A percentile compares a stretch with the other conserved stretches of the same genome.
phyloP scores from a whole-genome alignment of 2,888 invertebrate species.

The Ichneumon xanthorius region DNA sequence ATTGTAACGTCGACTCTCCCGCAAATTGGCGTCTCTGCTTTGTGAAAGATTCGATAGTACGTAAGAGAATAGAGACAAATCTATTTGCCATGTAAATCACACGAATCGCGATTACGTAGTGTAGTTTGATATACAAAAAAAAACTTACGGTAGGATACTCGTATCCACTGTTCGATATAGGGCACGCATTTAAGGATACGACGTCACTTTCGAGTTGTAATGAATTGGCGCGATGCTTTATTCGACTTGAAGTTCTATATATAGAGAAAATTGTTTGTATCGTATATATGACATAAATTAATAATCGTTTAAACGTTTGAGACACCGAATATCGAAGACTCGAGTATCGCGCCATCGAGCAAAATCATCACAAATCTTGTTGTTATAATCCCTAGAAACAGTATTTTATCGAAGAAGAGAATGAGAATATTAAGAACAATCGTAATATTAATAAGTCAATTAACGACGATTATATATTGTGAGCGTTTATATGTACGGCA shows the following conservation, averaged over 20 bases:
- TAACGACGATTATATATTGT: slow-evolving; percentile 47
- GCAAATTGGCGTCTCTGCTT: not conserved
- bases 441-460: slow-evolving; percentile 38
- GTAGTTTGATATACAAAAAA: slow-evolving; percentile 53
- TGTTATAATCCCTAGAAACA: slow-evolving; percentile 63
- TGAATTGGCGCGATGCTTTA: not conserved
- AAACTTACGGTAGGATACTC: slow-evolving; percentile 18
- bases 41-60: not conserved
- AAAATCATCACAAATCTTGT: slow-evolving; percentile 57
- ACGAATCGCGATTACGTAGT: slow-evolving; percentile 30
- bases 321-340: slow-evolving; percentile 32
- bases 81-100: slow-evolving; percentile 29
- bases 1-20: not conserved
- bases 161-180: slow-evolving; percentile 55
- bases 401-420: slow-evolving; percentile 57
- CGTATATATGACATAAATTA: slow-evolving; percentile 25
- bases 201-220: not conserved
- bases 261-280: slow-evolving; percentile 48
- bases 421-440: slow-evolving; percentile 43
- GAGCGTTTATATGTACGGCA: slow-evolving; percentile 46
- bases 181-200: slow-evolving; percentile 18
- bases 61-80: not conserved
- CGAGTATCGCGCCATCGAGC: slow-evolving; percentile 43
- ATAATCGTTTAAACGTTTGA: slow-evolving; percentile 29
- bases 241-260: slow-evolving; percentile 7